Evolutionary conservation across 2,888 invertebrate genomes (phyloP).

Genomic region (Nephrotoma guestfalica): DNA sequence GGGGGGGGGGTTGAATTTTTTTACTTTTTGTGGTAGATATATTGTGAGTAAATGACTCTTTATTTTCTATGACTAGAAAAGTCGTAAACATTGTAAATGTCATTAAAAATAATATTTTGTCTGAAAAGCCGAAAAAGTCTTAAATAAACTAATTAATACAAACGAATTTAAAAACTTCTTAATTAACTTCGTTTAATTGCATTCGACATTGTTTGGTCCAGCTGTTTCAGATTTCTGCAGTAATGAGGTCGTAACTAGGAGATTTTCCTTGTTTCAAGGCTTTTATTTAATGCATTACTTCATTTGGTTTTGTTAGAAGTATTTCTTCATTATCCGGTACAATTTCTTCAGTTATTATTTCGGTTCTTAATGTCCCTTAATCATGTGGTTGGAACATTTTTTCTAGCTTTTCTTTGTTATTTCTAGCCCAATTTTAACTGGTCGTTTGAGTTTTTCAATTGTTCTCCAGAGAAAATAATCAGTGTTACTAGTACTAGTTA

Average conservation of each 20-base stretch:
- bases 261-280: not conserved
- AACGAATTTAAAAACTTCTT: no score
- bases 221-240: not conserved
- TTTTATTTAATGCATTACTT: not conserved
- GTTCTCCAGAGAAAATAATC: not conserved
- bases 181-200: no score
- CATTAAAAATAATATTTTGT: no score
- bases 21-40: no score
- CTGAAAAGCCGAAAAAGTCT: no score
- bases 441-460: not conserved
- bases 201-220: no score
- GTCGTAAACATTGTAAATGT: no score
- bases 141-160: no score
- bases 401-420: not conserved
- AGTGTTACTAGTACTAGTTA: no score
- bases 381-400: not conserved
- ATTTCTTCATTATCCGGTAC: not conserved
- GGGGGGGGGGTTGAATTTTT: no score
- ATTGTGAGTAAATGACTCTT: no score
- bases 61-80: no score
- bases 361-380: not conserved
- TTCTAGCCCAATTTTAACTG: not conserved
- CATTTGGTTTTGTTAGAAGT: not conserved
- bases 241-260: not conserved
- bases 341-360: not conserved